Percentiles rank a stretch among this genome's conserved stretches.
phyloP scores from a whole-genome alignment of 2,113 vertebrate genomes.

The Phylloscopus trochilus region DNA sequence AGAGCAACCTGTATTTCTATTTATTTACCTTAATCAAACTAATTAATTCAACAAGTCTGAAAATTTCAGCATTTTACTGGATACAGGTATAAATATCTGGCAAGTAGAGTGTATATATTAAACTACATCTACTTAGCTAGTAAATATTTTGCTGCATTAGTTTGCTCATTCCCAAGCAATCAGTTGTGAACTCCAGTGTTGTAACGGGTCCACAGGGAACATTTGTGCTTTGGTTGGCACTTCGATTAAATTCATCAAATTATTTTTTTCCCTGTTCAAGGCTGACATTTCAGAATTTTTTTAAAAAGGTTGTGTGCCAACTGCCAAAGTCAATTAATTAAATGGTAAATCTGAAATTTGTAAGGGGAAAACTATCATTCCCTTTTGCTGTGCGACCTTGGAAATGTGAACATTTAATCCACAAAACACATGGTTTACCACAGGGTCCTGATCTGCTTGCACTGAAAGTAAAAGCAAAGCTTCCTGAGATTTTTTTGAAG shows the following conservation, averaged over 20 bases:
- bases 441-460: background rate
- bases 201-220: slow-evolving; percentile 38
- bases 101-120: background rate
- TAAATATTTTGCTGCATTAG: slow-evolving; percentile 20
- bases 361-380: background rate
- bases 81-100: slow-evolving; percentile 54
- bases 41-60: slow-evolving; percentile 24
- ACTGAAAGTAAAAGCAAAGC: background rate
- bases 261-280: slow-evolving; percentile 26
- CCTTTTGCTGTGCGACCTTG: background rate
- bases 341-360: slow-evolving; percentile 35
- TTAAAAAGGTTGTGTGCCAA: slow-evolving; percentile 50
- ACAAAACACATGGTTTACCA: background rate
- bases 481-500: background rate
- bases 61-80: background rate
- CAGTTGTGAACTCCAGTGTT: slow-evolving; percentile 26
- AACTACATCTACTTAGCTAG: slow-evolving; percentile 9
- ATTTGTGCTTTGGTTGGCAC: slow-evolving; percentile 64
- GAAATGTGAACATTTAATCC: slow-evolving; percentile 13
- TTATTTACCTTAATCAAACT: slow-evolving; percentile 41
- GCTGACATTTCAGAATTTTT: slow-evolving; percentile 54
- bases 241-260: slow-evolving; percentile 55
- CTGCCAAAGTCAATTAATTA: slow-evolving; percentile 62
- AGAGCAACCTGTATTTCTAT: slow-evolving; percentile 4
- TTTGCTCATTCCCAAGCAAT: slow-evolving; percentile 48